phyloP scores from a whole-genome alignment of 2,113 vertebrate species.

The Petromus typicus region DNA sequence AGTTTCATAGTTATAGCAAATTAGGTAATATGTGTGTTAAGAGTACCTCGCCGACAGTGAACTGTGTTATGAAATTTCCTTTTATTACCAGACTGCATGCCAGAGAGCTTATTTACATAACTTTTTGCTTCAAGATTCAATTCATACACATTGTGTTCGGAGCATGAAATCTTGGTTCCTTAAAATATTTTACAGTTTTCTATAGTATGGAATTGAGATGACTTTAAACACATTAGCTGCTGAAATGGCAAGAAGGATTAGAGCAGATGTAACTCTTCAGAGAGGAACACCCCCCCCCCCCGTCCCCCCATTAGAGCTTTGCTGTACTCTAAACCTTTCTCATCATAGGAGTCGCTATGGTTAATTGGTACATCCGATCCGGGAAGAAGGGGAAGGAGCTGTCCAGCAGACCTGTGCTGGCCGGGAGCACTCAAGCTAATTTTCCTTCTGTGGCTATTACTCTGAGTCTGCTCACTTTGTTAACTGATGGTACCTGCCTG shows the following conservation, averaged over 20 bases:
- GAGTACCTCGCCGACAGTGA: neutral
- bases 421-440: conserved; percentile 54
- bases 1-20: conserved; percentile 35
- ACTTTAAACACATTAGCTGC: neutral
- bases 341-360: conserved; percentile 5
- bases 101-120: conserved; percentile 20
- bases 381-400: conserved; percentile 24
- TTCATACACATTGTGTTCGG: conserved; percentile 43
- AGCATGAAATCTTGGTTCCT: conserved; percentile 3
- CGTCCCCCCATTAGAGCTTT: conserved; percentile 24
- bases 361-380: conserved; percentile 45
- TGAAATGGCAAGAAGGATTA: neutral
- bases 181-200: conserved; percentile 44
- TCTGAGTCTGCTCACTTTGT: conserved; percentile 16
- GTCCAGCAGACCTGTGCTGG: conserved; percentile 41
- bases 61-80: conserved; percentile 38
- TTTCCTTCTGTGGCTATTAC: conserved; percentile 54
- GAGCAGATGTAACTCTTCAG: neutral
- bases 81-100: neutral
- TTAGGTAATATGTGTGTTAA: neutral
- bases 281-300: too few species aligned
- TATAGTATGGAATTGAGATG: conserved; percentile 21
- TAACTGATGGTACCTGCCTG: neutral
- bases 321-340: neutral
- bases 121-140: conserved; percentile 39